Evolutionary conservation across 2,888 invertebrate genomes (phyloP).

Genomic region (Fissipunctia ypsillon): DNA sequence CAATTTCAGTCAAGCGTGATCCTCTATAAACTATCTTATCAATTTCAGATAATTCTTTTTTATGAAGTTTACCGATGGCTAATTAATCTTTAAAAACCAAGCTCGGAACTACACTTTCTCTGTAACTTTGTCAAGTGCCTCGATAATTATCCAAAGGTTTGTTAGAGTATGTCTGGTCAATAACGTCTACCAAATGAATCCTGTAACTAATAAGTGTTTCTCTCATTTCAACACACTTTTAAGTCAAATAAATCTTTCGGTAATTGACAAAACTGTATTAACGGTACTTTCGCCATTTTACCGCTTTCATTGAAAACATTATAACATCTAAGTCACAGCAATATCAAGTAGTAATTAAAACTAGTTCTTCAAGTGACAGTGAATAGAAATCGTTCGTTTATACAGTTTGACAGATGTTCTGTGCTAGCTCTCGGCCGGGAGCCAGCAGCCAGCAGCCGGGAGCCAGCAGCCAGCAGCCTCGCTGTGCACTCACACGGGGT

Average conservation of each 20-base stretch:
- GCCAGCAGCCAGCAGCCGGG: not conserved
- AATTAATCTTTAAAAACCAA: constrained; percentile 1
- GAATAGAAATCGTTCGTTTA: constrained; percentile 29
- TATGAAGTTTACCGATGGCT: constrained; percentile 1
- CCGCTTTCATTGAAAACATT: constrained; percentile 39
- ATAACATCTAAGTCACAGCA: constrained; percentile 30
- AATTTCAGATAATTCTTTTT: not conserved
- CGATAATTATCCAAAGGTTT: not conserved
- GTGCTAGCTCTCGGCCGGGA: constrained; percentile 2
- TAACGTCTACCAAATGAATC: constrained; percentile 10
- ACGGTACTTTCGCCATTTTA: constrained; percentile 42
- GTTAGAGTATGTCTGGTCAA: constrained; percentile 6
- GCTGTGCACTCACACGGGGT: constrained; percentile 8
- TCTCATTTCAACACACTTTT: constrained; percentile 19
- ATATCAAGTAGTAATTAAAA: constrained; percentile 49
- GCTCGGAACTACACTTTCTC: constrained; percentile 13
- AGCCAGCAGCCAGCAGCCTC: not conserved
- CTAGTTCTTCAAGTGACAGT: constrained; percentile 30
- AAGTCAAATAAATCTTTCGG: constrained; percentile 43
- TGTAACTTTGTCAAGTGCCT: not conserved
- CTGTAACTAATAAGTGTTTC: constrained; percentile 1
- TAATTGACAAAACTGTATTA: constrained; percentile 30
- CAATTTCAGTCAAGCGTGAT: not conserved
- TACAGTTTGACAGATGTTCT: constrained; percentile 13
- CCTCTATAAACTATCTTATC: not conserved